Percentiles rank a stretch among this genome's conserved stretches.
These are phyloP conservation scores for Fulmarus glacialis DNA, from an alignment of 2,113 vertebrate species.

Conservation along the genomic window DNA sequence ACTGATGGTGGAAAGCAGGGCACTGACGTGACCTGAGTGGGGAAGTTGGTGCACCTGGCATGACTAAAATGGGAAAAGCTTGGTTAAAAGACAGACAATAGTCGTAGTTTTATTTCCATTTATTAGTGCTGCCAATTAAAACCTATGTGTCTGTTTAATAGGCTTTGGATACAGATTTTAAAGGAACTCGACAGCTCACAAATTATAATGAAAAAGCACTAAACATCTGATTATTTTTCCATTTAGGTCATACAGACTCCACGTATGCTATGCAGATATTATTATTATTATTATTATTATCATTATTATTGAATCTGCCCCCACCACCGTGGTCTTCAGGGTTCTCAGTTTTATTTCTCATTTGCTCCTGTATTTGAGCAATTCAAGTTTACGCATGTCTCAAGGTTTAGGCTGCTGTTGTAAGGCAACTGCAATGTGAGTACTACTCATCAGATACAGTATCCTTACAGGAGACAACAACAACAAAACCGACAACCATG, in stretches of 20 bases:
- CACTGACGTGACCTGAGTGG: neutral
- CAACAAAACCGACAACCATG: neutral
- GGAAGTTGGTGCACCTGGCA: neutral
- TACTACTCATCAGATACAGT: neutral
- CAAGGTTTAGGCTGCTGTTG: neutral
- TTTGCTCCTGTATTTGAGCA: neutral
- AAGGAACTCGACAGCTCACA: neutral
- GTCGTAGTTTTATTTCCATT: neutral
- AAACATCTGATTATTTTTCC: neutral
- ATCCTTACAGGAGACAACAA: neutral
- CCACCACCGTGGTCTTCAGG: neutral
- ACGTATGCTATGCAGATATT: neutral
- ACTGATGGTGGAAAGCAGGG: neutral
- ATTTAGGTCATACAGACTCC: neutral
- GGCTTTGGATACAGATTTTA: neutral
- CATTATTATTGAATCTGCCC: neutral
- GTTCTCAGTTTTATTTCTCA: neutral
- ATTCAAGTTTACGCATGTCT: neutral
- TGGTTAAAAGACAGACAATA: neutral
- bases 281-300: neutral
- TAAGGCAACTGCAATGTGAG: neutral
- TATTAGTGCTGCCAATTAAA: slow-evolving; percentile 2
- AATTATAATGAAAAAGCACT: neutral
- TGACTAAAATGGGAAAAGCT: neutral
- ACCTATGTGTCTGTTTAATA: neutral